Conservation (phyloP, 2,113 vertebrate species). For the Serinus canaria region DNA sequence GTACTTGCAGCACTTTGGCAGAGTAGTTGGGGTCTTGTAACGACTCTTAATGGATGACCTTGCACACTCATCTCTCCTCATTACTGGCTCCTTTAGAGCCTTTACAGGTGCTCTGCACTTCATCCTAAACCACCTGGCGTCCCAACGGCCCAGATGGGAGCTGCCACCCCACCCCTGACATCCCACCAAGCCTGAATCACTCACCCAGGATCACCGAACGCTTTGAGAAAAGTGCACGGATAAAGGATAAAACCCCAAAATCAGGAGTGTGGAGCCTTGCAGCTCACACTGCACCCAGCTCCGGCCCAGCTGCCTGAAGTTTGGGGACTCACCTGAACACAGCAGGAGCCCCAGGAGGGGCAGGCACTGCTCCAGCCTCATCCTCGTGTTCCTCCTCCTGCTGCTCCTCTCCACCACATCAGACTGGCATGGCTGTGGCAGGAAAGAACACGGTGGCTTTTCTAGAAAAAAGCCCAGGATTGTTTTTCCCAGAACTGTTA, state of each 20-base stretch:
- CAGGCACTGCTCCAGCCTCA: neutral
- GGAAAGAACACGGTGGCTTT: neutral
- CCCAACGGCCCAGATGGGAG: neutral
- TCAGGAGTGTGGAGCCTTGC: accelerated
- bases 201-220: neutral
- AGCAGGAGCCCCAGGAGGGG: slow-evolving; percentile 31
- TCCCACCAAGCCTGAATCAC: too few relatives aligned
- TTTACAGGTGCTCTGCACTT: neutral
- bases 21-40: neutral
- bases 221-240: neutral
- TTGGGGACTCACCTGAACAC: slow-evolving; percentile 25
- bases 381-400: neutral
- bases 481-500: neutral
- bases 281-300: neutral
- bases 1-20: neutral
- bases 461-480: neutral
- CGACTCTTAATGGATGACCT: too few relatives aligned
- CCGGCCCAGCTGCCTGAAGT: accelerated
- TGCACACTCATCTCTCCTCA: accelerated
- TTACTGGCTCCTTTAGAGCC: neutral
- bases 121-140: neutral
- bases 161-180: neutral
- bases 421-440: neutral
- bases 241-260: neutral
- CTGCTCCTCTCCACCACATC: neutral